These are phyloP conservation scores for Torymus aiolomorphi DNA, from an alignment of 2,888 invertebrate species.

Conservation along the genomic window DNA sequence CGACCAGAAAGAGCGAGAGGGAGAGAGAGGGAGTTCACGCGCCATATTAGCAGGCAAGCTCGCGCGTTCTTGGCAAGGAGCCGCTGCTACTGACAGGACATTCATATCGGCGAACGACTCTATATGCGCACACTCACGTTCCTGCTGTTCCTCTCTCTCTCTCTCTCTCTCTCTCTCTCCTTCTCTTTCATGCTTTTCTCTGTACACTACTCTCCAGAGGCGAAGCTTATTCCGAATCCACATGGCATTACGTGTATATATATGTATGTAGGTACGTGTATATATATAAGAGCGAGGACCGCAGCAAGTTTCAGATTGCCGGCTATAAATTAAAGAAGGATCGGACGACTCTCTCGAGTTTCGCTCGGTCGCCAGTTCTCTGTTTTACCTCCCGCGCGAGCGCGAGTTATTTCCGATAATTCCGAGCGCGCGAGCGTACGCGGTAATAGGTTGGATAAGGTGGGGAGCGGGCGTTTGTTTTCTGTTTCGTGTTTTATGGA, in stretches of 20 bases:
- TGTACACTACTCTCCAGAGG: neutral
- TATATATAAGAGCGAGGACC: neutral
- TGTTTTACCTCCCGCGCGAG: neutral
- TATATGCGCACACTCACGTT: constrained; percentile 55
- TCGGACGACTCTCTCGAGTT: constrained; percentile 19
- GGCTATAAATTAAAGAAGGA: constrained; percentile 51
- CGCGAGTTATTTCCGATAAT: constrained; percentile 51
- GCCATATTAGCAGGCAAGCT: constrained; percentile 70
- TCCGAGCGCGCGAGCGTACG: neutral
- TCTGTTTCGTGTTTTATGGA: constrained; percentile 6
- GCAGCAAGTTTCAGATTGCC: constrained; percentile 48
- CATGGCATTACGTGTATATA: neutral
- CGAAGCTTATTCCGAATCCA: constrained; percentile 21
- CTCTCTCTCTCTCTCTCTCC: constrained; percentile 33
- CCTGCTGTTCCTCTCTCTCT: constrained; percentile 54
- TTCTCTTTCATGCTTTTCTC: constrained; percentile 4
- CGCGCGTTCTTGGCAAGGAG: constrained; percentile 73
- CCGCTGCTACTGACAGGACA: constrained; percentile 74
- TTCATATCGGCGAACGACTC: constrained; percentile 69
- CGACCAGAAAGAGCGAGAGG: constrained; percentile 57
- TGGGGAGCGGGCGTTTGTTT: neutral
- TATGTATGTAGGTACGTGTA: neutral
- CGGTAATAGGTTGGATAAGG: constrained; percentile 20
- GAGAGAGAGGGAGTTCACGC: constrained; percentile 24
- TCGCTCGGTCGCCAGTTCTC: constrained; percentile 2